phyloP scores from a whole-genome alignment of 2,888 invertebrate genomes.

The Cryptocephalus primarius region DNA sequence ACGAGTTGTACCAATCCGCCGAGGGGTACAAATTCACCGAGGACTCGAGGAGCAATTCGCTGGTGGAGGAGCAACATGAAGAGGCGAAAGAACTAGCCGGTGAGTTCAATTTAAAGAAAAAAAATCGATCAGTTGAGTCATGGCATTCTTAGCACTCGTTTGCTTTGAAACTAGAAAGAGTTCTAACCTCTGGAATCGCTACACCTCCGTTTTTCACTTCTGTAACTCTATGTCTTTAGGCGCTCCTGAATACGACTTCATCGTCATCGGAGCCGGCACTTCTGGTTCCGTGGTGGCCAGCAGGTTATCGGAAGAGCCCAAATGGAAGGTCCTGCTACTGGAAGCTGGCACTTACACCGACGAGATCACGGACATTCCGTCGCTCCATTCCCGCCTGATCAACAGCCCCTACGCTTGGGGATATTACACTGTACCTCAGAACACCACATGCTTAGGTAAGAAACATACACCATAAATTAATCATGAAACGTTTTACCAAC shows the following conservation, averaged over 20 bases:
- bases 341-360: conserved; percentile 46
- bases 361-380: conserved; percentile 43
- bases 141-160: too few relatives aligned
- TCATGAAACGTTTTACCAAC: too few relatives aligned
- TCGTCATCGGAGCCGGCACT: conserved; percentile 69
- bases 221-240: neutral
- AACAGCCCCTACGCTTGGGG: conserved; percentile 50
- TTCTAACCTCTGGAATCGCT: too few relatives aligned
- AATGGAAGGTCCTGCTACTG: conserved; percentile 58
- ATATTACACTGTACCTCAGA: conserved; percentile 46
- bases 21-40: neutral
- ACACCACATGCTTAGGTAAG: conserved; percentile 39
- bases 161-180: too few relatives aligned
- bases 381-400: conserved; percentile 43
- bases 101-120: neutral
- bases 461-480: neutral
- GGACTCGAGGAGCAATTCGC: neutral
- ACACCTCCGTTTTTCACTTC: too few relatives aligned
- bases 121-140: too few relatives aligned
- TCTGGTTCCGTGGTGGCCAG: conserved; percentile 69
- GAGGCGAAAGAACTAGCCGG: neutral
- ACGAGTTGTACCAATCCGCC: neutral
- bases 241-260: conserved; percentile 48
- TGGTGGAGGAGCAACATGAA: neutral
- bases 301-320: conserved; percentile 55